Percentiles rank a stretch among this genome's conserved stretches.
Evolutionary conservation across 2,113 vertebrate genomes (phyloP).

Genomic region (Prietella phreatophila): DNA sequence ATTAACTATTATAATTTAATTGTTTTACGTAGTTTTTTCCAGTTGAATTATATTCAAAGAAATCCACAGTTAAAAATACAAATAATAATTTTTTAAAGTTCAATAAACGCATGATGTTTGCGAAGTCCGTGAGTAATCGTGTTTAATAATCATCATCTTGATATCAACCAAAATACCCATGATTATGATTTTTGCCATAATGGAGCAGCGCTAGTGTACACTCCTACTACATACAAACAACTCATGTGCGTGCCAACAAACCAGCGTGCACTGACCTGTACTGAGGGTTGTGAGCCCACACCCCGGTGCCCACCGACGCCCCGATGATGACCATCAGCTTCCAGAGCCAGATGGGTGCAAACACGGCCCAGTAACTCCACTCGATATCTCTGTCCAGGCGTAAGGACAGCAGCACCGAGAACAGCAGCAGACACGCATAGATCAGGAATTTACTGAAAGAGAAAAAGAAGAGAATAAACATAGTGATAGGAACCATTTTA

Average conservation of each 20-base stretch:
- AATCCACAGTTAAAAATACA: too few relatives aligned
- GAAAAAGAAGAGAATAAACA: background rate
- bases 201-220: too few relatives aligned
- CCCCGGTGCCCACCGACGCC: slow-evolving; percentile 91
- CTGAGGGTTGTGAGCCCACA: slow-evolving; percentile 96
- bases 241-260: background rate
- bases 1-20: too few relatives aligned
- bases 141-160: too few relatives aligned
- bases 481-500: background rate
- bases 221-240: background rate
- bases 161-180: too few relatives aligned
- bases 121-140: too few relatives aligned
- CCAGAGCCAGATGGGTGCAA: slow-evolving; percentile 98
- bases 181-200: too few relatives aligned
- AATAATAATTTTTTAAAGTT: too few relatives aligned
- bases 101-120: too few relatives aligned
- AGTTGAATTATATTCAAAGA: too few relatives aligned
- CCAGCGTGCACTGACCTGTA: slow-evolving; percentile 80
- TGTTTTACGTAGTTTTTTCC: too few relatives aligned
- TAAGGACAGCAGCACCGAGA: slow-evolving; percentile 91
- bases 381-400: slow-evolving; percentile 92
- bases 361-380: slow-evolving; percentile 98
- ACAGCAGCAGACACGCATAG: slow-evolving; percentile 94
- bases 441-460: slow-evolving; percentile 92
- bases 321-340: slow-evolving; percentile 96